Conservation (phyloP, 2,113 vertebrate species). For the Gopherus flavomarginatus region DNA sequence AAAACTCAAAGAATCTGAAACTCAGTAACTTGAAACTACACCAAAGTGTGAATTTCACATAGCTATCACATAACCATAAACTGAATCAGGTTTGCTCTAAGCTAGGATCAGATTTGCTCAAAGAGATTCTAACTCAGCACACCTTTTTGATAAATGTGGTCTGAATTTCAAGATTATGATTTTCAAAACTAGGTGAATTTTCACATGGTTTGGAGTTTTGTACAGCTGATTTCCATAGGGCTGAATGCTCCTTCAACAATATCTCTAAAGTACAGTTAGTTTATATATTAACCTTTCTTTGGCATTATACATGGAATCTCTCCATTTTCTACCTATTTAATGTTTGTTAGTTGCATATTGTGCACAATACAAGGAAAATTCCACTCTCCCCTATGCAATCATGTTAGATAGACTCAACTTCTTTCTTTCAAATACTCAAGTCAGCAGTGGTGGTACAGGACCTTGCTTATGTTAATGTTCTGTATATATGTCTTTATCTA, state of each 20-base stretch:
- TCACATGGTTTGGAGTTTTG: background rate
- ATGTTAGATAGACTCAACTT: background rate
- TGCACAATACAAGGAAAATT: background rate
- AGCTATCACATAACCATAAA: conserved; percentile 19
- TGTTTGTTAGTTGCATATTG: background rate
- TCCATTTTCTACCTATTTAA: background rate
- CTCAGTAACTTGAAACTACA: background rate
- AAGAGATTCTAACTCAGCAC: background rate
- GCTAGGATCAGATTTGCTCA: background rate
- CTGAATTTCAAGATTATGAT: background rate
- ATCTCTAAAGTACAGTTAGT: conserved; percentile 1
- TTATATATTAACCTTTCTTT: background rate
- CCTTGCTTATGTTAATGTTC: background rate
- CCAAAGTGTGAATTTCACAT: background rate
- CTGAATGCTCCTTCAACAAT: background rate
- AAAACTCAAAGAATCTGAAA: background rate
- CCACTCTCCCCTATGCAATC: background rate
- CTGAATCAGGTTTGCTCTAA: background rate
- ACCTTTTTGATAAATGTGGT: background rate
- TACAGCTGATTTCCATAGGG: background rate
- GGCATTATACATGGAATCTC: background rate
- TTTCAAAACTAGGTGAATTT: background rate
- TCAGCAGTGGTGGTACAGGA: background rate
- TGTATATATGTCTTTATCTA: background rate
- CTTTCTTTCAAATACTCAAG: background rate